Base-by-base conservation (phyloP, 2,113 vertebrate genomes). In the Dermatemys mawii region DNA sequence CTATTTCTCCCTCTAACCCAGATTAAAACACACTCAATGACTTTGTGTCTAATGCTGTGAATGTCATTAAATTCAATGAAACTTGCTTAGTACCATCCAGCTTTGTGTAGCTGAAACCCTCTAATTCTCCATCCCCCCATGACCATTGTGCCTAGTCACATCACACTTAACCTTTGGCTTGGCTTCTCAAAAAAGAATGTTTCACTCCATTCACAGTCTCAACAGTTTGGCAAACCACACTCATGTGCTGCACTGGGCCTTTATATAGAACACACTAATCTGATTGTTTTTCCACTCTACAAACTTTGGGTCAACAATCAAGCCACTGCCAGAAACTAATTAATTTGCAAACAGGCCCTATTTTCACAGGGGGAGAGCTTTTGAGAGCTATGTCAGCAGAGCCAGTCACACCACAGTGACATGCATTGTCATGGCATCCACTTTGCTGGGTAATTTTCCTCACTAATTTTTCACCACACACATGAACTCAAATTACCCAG, bases 301-400 rank as follows among this genome's bases (percentile, higher is more conserved):
- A 98, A 98, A 97, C 98, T 98, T 98, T 98, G 96, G 98, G 98
- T 98, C 98, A 98, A 98, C 98, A 98, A 98, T 98, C 98, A 98
- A 97, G 97, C 97, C 97, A 97, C 96, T 92, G 97, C 98, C 98
- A 98, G 98, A 98, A 98, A 98, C 98, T 98, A 98, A 99, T 98
- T 98, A 98, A 98, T 98, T 98, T 98, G 98, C 98, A 98, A 98
- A 98, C 98, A 98, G 98, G 94, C 92, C 97, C 97, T 96, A 97
- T 98, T 98, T 98, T 98, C 98, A 98, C 98, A 98, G 98, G 94
- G 97, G 98, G 98, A 97, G 98, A 97, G 97, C 98, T 98, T 98
- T 98, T 98, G 97, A 98, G 97, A 98, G 95, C 97, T 95, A 70
- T 98, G 98, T 98, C 98, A 97, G 97, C 93, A 97, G 97, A 97